Evolutionary conservation across 2,113 vertebrate species (phyloP).

Genomic region (Catharus fuscescens): DNA sequence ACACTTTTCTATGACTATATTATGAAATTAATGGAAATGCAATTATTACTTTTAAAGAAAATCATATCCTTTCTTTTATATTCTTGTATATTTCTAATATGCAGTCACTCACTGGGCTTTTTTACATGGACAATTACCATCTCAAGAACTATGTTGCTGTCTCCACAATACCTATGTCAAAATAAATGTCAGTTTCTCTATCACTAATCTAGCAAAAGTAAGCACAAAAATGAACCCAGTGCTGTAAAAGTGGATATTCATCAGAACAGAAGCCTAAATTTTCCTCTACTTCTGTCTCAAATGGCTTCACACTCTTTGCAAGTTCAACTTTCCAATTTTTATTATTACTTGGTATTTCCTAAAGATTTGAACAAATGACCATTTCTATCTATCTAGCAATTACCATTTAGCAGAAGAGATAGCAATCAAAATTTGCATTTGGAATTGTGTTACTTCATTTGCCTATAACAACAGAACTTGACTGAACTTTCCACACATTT

Average conservation of each 20-base stretch:
- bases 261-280: not conserved
- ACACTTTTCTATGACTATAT: not conserved
- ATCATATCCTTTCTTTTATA: not conserved
- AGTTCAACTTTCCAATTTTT: not conserved
- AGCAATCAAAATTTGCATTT: not conserved
- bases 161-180: not conserved
- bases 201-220: not conserved
- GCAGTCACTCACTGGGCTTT: not conserved
- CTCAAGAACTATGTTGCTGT: not conserved
- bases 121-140: not conserved
- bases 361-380: not conserved
- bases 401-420: not conserved
- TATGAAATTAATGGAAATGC: constrained; percentile 6
- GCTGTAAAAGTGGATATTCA: not conserved
- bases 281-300: not conserved
- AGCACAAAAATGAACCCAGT: not conserved
- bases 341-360: not conserved
- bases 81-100: not conserved
- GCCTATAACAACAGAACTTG: not conserved
- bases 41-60: constrained; percentile 22
- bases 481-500: not conserved
- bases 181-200: not conserved
- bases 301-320: not conserved
- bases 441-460: not conserved
- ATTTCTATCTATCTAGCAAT: not conserved